Evolutionary conservation across 2,113 vertebrate genomes (phyloP).

Genomic region (Nansenia antarctica): DNA sequence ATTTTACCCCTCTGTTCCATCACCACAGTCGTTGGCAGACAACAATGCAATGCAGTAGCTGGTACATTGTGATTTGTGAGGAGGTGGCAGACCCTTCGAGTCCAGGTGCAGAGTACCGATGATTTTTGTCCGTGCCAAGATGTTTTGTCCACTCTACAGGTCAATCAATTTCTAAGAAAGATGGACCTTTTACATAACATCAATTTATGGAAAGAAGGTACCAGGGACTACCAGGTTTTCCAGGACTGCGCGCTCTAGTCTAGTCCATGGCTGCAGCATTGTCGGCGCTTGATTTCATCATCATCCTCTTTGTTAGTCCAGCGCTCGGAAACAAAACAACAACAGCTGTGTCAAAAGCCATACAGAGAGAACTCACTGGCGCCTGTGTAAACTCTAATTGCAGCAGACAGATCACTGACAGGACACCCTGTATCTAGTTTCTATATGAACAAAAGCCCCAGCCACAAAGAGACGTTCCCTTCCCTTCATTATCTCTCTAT

Average conservation of each 20-base stretch:
- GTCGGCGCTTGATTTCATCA: background rate
- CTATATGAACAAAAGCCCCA: conserved; percentile 49
- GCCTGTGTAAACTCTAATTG: conserved; percentile 65
- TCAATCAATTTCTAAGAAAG: too few species aligned
- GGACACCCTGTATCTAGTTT: conserved; percentile 68
- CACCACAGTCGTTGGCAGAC: background rate
- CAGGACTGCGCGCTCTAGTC: too few species aligned
- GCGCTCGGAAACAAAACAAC: background rate
- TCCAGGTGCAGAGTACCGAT: too few species aligned
- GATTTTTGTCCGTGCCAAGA: too few species aligned
- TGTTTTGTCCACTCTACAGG: too few species aligned
- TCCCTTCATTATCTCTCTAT: conserved; percentile 61
- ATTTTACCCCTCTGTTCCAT: background rate
- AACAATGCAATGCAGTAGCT: too few species aligned
- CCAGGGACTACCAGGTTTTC: too few species aligned
- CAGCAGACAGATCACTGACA: conserved; percentile 64
- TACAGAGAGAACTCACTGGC: conserved; percentile 28
- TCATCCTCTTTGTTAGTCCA: background rate
- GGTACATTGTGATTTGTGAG: too few species aligned
- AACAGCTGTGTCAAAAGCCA: conserved; percentile 57
- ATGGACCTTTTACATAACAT: too few species aligned
- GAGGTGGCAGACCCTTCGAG: too few species aligned
- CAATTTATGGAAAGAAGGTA: too few species aligned
- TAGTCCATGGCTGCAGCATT: background rate
- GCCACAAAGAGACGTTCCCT: conserved; percentile 54